These are phyloP conservation scores for Drosophila parthenogenetica DNA, from an alignment of 2,888 invertebrate species.

Conservation along the genomic window DNA sequence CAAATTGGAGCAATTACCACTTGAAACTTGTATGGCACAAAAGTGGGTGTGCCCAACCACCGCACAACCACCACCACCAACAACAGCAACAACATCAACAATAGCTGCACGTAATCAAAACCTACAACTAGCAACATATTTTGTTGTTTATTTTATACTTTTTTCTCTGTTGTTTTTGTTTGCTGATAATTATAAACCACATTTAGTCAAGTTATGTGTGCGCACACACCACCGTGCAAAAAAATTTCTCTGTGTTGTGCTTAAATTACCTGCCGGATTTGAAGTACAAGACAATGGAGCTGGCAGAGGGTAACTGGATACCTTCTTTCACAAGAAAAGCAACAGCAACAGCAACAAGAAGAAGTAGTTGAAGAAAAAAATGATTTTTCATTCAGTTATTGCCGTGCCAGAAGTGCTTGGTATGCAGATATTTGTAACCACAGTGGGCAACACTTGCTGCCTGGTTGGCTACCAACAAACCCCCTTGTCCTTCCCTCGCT, in stretches of 20 bases:
- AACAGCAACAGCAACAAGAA: not conserved
- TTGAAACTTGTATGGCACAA: conserved; percentile 75
- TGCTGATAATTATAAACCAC: conserved; percentile 73
- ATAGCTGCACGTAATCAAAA: conserved; percentile 28
- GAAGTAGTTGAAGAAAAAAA: conserved; percentile 36
- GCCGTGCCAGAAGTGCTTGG: conserved; percentile 60
- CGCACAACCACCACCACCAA: conserved; percentile 20
- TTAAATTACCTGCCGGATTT: conserved; percentile 76
- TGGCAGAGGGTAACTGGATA: conserved; percentile 69
- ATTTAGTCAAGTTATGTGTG: conserved; percentile 33
- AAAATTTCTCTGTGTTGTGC: conserved; percentile 70
- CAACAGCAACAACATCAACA: conserved; percentile 37
- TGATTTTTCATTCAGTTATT: conserved; percentile 78
- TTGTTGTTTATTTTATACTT: conserved; percentile 12
- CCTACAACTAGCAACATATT: conserved; percentile 51
- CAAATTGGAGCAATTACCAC: conserved; percentile 83
- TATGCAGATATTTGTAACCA: conserved; percentile 80
- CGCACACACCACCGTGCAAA: conserved; percentile 30
- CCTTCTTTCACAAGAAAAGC: conserved; percentile 77
- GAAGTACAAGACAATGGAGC: conserved; percentile 56
- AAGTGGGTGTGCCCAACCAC: conserved; percentile 74
- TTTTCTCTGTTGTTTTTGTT: conserved; percentile 43
- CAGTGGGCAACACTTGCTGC: conserved; percentile 81
- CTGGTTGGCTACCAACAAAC: conserved; percentile 69
- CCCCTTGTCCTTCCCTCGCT: not conserved